These are phyloP conservation scores for Akabosia matsudoensis DNA, from an alignment of 1,140 invertebrate species.

Conservation along the genomic window DNA sequence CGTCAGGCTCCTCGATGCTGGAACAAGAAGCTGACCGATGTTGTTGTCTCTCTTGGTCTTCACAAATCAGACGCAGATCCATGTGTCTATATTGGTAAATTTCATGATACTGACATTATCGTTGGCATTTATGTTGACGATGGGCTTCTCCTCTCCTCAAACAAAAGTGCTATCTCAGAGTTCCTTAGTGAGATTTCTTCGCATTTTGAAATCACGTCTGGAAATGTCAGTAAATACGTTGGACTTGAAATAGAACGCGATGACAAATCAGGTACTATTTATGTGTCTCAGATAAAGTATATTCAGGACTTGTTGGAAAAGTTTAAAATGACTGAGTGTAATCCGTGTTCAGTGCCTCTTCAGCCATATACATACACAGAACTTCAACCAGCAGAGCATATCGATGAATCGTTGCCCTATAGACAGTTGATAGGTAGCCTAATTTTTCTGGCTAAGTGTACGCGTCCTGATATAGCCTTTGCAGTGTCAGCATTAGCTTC, in stretches of 20 bases:
- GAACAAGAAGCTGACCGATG: constrained; percentile 37
- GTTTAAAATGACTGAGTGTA: constrained; percentile 26
- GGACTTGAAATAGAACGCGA: constrained; percentile 20
- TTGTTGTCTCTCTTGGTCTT: constrained; percentile 23
- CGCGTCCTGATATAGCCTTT: constrained; percentile 52
- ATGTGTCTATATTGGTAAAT: constrained; percentile 25
- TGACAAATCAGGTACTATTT: not conserved
- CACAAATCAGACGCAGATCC: not conserved
- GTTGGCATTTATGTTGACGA: constrained; percentile 40
- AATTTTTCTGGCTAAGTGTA: constrained; percentile 50
- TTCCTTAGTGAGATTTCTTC: not conserved
- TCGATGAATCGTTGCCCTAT: constrained; percentile 37
- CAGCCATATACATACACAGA: constrained; percentile 10
- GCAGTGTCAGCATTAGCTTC: constrained; percentile 38
- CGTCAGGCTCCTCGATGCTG: constrained; percentile 46
- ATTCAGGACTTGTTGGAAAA: constrained; percentile 45
- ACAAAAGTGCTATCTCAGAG: not conserved
- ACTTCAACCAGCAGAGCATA: not conserved
- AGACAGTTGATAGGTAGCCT: constrained; percentile 50
- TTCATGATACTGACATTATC: not conserved
- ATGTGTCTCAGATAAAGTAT: constrained; percentile 41
- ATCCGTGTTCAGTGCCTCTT: not conserved
- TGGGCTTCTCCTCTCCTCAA: constrained; percentile 13
- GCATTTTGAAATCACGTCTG: not conserved
- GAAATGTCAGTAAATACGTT: not conserved